Conservation (phyloP, 1,140 invertebrate species). For the Aradophagus sp. region DNA sequence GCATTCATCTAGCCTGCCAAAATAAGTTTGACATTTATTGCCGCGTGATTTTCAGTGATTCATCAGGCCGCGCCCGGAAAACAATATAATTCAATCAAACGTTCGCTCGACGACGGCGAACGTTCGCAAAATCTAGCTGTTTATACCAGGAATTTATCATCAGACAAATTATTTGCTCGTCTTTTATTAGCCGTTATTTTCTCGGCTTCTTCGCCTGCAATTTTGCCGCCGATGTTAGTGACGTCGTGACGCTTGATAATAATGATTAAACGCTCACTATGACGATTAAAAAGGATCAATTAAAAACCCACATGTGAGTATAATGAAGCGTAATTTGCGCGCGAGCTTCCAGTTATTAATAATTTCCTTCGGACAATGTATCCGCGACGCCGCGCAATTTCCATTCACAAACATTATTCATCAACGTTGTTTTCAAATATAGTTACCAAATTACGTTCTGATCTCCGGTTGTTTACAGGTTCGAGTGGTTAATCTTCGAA, state of each 20-base stretch:
- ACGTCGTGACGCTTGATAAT: conserved; percentile 4
- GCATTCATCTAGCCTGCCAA: conserved; percentile 6
- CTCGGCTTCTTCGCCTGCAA: conserved; percentile 17
- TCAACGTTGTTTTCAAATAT: conserved; percentile 17
- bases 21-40: conserved; percentile 28
- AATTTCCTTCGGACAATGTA: conserved; percentile 20
- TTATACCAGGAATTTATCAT: conserved; percentile 33
- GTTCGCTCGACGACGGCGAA: neutral
- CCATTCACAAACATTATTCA: neutral
- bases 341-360: conserved; percentile 15
- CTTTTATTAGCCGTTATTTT: conserved; percentile 28
- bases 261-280: conserved; percentile 18
- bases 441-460: conserved; percentile 15
- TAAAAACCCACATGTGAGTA: conserved; percentile 14
- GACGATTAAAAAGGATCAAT: conserved; percentile 26
- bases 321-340: conserved; percentile 40
- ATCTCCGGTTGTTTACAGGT: conserved; percentile 12
- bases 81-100: conserved; percentile 38
- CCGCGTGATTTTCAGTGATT: conserved; percentile 24
- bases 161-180: conserved; percentile 21
- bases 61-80: conserved; percentile 19
- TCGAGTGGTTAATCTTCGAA: neutral
- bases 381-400: conserved; percentile 6
- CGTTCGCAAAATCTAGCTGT: conserved; percentile 23
- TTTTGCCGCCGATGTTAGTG: conserved; percentile 4